These are phyloP conservation scores for Gallirallus australis DNA, from an alignment of 2,797 vertebrate genomes.

Conservation along the genomic window DNA sequence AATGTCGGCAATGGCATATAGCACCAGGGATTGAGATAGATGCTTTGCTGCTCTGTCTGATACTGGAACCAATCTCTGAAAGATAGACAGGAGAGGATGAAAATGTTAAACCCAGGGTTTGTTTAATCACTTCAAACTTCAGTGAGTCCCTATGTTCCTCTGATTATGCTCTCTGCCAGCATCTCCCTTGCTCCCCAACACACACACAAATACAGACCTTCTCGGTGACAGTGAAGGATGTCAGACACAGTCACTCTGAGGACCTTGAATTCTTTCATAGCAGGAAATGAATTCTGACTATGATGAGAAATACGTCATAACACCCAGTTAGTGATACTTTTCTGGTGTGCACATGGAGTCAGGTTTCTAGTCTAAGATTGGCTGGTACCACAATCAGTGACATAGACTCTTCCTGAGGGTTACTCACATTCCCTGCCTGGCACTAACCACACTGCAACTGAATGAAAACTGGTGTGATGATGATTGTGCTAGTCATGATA, in stretches of 20 bases:
- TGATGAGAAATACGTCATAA: background rate
- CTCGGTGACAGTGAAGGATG: accelerated
- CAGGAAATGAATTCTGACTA: background rate
- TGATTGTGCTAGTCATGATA: background rate
- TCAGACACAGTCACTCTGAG: background rate
- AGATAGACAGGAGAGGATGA: background rate
- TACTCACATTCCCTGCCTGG: background rate
- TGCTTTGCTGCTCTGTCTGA: background rate
- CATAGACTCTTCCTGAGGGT: background rate
- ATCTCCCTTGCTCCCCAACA: background rate
- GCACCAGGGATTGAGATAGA: slow-evolving; percentile 48
- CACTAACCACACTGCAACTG: background rate
- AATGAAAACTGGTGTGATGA: background rate
- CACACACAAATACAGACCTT: background rate
- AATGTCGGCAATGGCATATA: background rate
- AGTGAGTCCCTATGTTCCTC: background rate
- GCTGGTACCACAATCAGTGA: accelerated
- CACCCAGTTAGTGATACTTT: background rate
- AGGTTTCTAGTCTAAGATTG: background rate
- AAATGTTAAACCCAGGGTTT: slow-evolving; percentile 14
- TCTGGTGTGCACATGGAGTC: background rate
- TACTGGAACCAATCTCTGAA: slow-evolving; percentile 21
- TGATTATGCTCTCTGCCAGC: background rate
- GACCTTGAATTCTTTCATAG: background rate
- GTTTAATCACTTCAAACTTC: slow-evolving; percentile 36